phyloP scores from a whole-genome alignment of 2,113 vertebrate species.

The Odobenus rosmarus region DNA sequence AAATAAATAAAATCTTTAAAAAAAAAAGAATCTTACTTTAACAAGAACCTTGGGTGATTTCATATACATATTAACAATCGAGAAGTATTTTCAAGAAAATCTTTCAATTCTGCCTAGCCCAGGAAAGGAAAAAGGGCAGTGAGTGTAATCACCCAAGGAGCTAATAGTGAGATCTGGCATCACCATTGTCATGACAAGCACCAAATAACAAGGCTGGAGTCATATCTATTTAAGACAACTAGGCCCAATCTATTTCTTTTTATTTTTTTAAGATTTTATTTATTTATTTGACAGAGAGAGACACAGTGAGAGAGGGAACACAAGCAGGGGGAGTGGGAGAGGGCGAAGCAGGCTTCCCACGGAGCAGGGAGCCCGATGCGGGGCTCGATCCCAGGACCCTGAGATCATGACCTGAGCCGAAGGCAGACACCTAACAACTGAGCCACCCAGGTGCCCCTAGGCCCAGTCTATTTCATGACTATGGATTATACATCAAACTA shows the following conservation, averaged over 20 bases:
- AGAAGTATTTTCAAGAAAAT: slow-evolving; percentile 42
- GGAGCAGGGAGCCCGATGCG: no score
- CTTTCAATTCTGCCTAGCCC: not conserved
- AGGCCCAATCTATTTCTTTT: not conserved
- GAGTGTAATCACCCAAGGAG: slow-evolving; percentile 19
- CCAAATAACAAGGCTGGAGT: slow-evolving; percentile 10
- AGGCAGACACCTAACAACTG: no score
- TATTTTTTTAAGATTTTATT: no score
- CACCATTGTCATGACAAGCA: slow-evolving; percentile 5
- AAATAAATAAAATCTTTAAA: no score
- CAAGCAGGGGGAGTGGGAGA: no score
- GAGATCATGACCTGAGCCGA: no score
- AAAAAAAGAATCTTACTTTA: not conserved
- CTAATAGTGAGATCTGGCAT: slow-evolving; percentile 18
- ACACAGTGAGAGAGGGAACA: no score
- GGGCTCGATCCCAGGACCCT: no score
- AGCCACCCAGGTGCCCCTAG: not conserved
- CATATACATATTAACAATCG: slow-evolving; percentile 1
- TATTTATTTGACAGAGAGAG: no score
- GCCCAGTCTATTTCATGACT: not conserved
- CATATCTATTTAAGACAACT: slow-evolving; percentile 9
- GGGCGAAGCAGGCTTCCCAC: no score
- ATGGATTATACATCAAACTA: not conserved
- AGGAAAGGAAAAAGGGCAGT: not conserved
- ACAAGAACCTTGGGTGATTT: not conserved